These are phyloP conservation scores for Phyto melanocephala DNA, from an alignment of 2,888 invertebrate genomes.

Conservation along the genomic window DNA sequence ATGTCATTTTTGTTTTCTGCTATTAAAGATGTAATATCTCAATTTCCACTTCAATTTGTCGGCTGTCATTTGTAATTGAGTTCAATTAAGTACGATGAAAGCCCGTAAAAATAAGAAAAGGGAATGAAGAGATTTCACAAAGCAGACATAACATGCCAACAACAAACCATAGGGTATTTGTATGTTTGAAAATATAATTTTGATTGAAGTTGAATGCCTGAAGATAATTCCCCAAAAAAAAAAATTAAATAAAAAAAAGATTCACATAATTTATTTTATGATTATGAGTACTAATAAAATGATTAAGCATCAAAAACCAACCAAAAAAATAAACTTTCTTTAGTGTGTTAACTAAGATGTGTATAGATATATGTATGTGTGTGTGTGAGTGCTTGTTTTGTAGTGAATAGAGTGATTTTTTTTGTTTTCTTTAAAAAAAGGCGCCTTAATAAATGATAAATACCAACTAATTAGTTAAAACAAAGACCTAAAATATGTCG, in stretches of 20 bases:
- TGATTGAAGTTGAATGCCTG: conserved; percentile 35
- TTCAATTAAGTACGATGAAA: conserved; percentile 76
- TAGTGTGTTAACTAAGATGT: background rate
- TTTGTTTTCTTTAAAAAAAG: background rate
- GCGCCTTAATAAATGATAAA: conserved; percentile 55
- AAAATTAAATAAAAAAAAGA: conserved; percentile 13
- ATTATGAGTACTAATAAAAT: conserved; percentile 40
- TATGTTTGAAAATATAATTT: conserved; percentile 34
- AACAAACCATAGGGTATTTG: conserved; percentile 2
- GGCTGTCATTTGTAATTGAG: conserved; percentile 77
- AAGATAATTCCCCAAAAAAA: background rate
- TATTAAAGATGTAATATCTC: conserved; percentile 72
- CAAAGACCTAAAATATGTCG: conserved; percentile 58
- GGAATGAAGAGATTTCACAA: background rate
- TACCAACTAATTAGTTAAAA: conserved; percentile 58
- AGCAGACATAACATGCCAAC: background rate
- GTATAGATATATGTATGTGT: background rate
- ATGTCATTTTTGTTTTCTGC: background rate
- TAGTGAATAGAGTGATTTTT: conserved; percentile 5
- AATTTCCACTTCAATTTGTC: conserved; percentile 78
- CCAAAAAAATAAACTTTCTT: conserved; percentile 30
- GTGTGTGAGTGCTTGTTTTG: background rate
- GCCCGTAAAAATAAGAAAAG: conserved; percentile 22
- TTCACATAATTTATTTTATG: conserved; percentile 49
- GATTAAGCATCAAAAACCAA: conserved; percentile 14